Evolutionary conservation across 1,140 invertebrate genomes (phyloP), one percentile per base, ranked within the genome.

Genomic region (Drosophila biarmipes): DNA sequence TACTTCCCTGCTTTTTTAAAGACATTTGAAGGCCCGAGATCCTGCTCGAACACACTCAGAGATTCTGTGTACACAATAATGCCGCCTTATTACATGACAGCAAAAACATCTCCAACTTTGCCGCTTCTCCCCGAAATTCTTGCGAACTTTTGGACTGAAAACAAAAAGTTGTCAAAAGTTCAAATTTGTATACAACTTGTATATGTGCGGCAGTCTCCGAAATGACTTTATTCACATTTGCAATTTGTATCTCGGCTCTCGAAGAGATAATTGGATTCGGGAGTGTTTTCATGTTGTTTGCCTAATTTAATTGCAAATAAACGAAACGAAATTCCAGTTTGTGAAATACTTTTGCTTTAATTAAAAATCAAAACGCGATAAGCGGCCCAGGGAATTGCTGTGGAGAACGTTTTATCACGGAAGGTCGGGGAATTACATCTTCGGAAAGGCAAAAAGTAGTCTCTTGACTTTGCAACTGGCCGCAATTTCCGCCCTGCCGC

Each of bases 351-450:
- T 75, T 73, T 35, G 74, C 82, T 87, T 87, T 86, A 86, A 86
- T 86, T 86, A 87, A 86, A 86, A 86, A 86, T 86, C 81, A 86
- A 86, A 86, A 82, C 59, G 69, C 74, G 81, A 86, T 86, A 86
- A 86, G 81, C 73, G 73, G 42, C 54, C 64, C 68, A 57, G 64
- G 73, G 43, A 56, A 71, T 56, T 55, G 62, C 69, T 7, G 34
- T 46, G 48, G 55, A 71, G 63, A 72, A n/a, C 55, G 58, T 67
- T 67, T 64, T 67, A 67, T 67, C 59, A 66, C 37, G 46, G 43
- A 5, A 34, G 57, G 17, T 61, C 51, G 51, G 38, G 52, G 53
- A 76, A 67, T 72, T 61, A 74, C 53, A 46, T 55, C 75, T 62
- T 34, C 43, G 27, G 40, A 12, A 64, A 61, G 35, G 31, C 19